Evolutionary conservation across 2,888 invertebrate genomes (phyloP), one percentile per base, ranked within the genome.

Genomic region (Agrotis clavis): DNA sequence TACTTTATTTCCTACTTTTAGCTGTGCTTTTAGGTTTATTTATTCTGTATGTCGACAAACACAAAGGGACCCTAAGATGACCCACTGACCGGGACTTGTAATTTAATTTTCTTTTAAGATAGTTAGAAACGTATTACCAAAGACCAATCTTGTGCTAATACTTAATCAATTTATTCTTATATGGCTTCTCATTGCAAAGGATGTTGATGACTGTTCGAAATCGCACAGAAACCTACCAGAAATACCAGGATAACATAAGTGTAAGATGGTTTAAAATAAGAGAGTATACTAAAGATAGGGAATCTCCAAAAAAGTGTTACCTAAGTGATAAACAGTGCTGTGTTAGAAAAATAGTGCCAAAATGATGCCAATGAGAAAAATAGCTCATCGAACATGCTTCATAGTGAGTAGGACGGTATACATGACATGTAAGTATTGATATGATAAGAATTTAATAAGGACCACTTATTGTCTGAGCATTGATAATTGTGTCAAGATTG

Each of bases 351-450:
- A 47, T 60, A 53, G 68, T 81, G 68, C 57, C n/a, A 88, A 84
- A 88, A 95, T 95, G 94, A 81, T 92, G 64, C 92, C 93, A 48
- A 74, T 93, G 53, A 90, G 92, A n/a, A 95, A 96, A 81, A 84
- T 96, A 13, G 90, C 89, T 2, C 95, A 96, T 74, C 92, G 95
- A 6, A 88, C 94, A 9, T 94, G 94, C 82, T 96, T 95, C 84
- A 78, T 95, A 78, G 82, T 94, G n/a, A 96, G 95, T 87, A 90
- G 94, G 67, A 93, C 94, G 19, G 87, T 96, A 41, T 96, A 96
- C 82, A 90, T 96, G 92, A 96, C 96, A 80, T 96, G 96, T 96
- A 87, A 96, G 96, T 95, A 87, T 60, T 14, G 41, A 30, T 77
- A 51, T 11, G 65, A 68, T 67, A 72, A 71, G 65, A 41, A 67